Percentiles rank a stretch among this genome's conserved stretches.
Conservation (phyloP, 2,113 vertebrate species). For the Micromys minutus region DNA sequence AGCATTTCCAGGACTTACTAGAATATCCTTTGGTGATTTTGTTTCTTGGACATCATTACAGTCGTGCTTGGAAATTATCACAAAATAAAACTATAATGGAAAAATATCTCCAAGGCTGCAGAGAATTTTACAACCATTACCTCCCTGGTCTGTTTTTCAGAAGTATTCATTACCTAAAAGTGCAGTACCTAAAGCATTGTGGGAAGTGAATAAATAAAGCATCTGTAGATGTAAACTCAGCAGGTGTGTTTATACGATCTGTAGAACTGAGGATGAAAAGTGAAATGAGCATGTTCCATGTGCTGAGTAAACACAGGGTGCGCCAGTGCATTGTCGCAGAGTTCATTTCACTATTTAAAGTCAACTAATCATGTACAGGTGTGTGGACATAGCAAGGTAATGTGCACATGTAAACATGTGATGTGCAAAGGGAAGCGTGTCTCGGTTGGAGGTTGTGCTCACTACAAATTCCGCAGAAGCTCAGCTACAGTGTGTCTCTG, state of each 20-base stretch:
- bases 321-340: neutral
- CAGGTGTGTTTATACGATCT: neutral
- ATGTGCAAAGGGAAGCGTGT: neutral
- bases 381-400: neutral
- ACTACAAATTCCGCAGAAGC: neutral
- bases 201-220: neutral
- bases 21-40: slow-evolving; percentile 10
- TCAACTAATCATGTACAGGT: neutral
- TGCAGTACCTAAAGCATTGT: neutral
- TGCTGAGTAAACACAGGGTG: neutral
- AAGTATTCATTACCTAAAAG: slow-evolving; percentile 6
- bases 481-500: neutral
- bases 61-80: neutral
- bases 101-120: neutral
- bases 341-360: neutral
- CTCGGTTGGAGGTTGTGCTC: neutral
- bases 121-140: neutral
- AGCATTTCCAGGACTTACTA: neutral
- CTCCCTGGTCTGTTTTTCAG: neutral
- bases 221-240: neutral
- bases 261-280: neutral
- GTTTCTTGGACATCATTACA: neutral
- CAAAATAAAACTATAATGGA: neutral
- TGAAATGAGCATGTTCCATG: neutral
- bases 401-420: neutral